These are phyloP conservation scores for Cololabis saira DNA, from an alignment of 2,113 vertebrate species.

Conservation along the genomic window DNA sequence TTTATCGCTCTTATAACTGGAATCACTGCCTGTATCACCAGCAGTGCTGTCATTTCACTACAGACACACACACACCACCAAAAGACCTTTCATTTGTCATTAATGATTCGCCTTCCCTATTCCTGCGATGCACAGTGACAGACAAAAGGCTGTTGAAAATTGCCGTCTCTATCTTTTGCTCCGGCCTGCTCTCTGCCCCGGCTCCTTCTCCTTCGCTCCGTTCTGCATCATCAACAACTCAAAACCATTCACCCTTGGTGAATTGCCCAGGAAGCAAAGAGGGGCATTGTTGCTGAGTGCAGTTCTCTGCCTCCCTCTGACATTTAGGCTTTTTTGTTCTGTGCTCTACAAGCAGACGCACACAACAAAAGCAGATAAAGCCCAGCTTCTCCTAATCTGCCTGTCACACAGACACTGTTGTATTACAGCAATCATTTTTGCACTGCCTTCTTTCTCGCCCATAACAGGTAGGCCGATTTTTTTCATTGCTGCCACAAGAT, in stretches of 20 bases:
- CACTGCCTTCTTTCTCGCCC: too few relatives aligned
- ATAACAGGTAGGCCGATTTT: too few relatives aligned
- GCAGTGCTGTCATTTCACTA: conserved; percentile 12
- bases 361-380: too few relatives aligned
- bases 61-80: neutral
- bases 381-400: too few relatives aligned
- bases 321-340: conserved; percentile 72
- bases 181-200: conserved; percentile 31
- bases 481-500: too few relatives aligned
- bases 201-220: conserved; percentile 11
- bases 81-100: conserved; percentile 33
- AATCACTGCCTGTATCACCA: too few relatives aligned
- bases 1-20: too few relatives aligned
- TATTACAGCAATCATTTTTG: too few relatives aligned
- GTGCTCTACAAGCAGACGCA: too few relatives aligned
- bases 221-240: conserved; percentile 48
- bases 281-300: conserved; percentile 67
- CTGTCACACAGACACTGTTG: too few relatives aligned
- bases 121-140: conserved; percentile 51
- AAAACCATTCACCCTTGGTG: conserved; percentile 51
- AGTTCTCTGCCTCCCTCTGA: conserved; percentile 50
- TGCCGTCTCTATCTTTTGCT: conserved; percentile 28
- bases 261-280: conserved; percentile 57
- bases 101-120: conserved; percentile 39
- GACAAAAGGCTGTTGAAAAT: conserved; percentile 65